A percentile compares a stretch with the other conserved stretches of the same genome.
Conservation (phyloP, 2,797 vertebrate species). For the Gymnopithys bicolor region DNA sequence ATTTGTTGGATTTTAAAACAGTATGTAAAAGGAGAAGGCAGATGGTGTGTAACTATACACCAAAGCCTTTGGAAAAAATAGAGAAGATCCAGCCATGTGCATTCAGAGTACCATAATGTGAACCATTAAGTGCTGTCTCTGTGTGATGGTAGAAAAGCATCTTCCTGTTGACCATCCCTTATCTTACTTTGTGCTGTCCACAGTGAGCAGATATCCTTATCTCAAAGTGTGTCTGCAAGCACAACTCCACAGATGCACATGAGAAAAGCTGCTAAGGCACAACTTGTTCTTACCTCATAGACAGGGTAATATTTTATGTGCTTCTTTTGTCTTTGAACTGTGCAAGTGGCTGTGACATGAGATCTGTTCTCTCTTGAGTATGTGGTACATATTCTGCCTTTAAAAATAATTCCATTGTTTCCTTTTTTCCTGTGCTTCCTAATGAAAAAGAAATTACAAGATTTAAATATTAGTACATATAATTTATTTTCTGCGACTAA, state of each 20-base stretch:
- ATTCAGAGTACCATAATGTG: background rate
- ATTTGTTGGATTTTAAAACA: background rate
- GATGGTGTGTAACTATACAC: rapidly evolving
- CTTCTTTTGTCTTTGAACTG: background rate
- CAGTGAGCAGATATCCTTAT: background rate
- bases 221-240: background rate
- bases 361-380: background rate
- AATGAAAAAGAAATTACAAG: background rate
- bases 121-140: background rate
- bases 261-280: slow-evolving; percentile 6
- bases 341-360: background rate
- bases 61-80: background rate
- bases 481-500: background rate
- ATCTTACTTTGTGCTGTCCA: background rate
- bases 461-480: background rate
- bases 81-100: background rate
- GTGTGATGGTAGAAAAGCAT: background rate
- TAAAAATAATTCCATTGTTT: background rate
- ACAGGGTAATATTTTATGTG: background rate
- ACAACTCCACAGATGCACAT: background rate
- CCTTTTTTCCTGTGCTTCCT: background rate
- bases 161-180: background rate
- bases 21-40: background rate
- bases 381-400: background rate
- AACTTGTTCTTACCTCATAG: background rate